phyloP scores from a whole-genome alignment of 53 echinoderm and acorn worm genomes.

The Antedon mediterranea region DNA sequence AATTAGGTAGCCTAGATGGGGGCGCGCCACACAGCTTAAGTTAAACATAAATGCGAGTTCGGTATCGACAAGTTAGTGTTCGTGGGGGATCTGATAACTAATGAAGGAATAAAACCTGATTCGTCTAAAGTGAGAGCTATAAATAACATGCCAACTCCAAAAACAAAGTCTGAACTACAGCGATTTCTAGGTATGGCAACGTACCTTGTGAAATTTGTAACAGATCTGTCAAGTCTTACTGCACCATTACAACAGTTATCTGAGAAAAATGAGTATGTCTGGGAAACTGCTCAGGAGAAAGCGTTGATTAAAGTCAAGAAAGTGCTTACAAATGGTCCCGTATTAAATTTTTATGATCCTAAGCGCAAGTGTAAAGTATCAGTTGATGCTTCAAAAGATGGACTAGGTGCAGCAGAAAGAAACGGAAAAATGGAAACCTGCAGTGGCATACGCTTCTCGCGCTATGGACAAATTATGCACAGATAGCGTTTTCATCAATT shows the following conservation, averaged over 20 bases:
- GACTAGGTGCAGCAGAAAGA: constrained; percentile 30
- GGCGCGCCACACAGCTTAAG: no score
- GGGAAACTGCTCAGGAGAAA: constrained; percentile 15
- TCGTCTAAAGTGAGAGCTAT: constrained; percentile 40
- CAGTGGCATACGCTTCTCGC: constrained; percentile 39
- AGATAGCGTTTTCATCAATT: constrained; percentile 35
- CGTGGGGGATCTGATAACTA: constrained; percentile 32
- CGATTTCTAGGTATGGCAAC: constrained; percentile 37
- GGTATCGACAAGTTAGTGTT: constrained; percentile 29
- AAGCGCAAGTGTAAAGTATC: constrained; percentile 18
- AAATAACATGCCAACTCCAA: constrained; percentile 35
- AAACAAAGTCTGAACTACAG: constrained; percentile 27
- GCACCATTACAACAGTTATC: constrained; percentile 19
- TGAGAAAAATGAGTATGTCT: constrained; percentile 28
- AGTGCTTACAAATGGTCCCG: constrained; percentile 25
- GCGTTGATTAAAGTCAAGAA: constrained; percentile 22
- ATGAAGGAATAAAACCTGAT: constrained; percentile 39
- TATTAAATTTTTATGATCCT: constrained; percentile 25
- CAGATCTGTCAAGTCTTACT: constrained; percentile 26
- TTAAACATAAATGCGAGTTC: constrained; percentile 36
- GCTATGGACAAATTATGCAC: constrained; percentile 23
- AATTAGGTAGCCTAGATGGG: no score
- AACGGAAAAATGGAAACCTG: constrained; percentile 14
- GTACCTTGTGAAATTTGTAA: constrained; percentile 34
- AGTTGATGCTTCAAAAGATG: constrained; percentile 37